Evolutionary conservation across 2,113 vertebrate genomes (phyloP), one percentile per base, ranked within the genome.

Genomic region (Garra rufa): DNA sequence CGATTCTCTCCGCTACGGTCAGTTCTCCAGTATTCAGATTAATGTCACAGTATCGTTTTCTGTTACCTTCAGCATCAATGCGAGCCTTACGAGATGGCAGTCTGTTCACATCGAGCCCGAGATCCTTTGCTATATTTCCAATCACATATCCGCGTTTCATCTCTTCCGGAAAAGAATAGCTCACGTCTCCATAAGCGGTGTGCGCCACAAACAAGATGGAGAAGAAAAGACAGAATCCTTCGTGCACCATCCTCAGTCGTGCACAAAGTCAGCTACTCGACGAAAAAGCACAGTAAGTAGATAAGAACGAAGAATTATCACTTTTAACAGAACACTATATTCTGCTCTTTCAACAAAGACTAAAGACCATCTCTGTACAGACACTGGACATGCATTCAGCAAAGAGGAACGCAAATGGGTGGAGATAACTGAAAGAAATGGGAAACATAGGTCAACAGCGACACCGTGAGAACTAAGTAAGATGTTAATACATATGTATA

Each of bases 1-100:
- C 93, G n/a, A 95, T 91, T 57, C 91, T 91, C n/a, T 92, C 82
- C 69, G 89, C 86, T 43, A 95, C 91, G 8, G 87, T 88, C 75
- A 81, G 65, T 17, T 92, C 91, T 30, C 94, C 94, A 57, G 89
- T 92, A n/a, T 90, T 89, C 9, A 89, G 10, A 88, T 88, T 91
- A 83, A 95, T 90, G 0, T 80, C 91, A 19, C 85, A 84, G 13
- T 73, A 84, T 26, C 76, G 77, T 82, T 84, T 86, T 30, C 43
- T 80, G 52, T 81, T 82, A 43, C 82, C 87, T 65, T 88, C 87
- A 21, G 82, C n/a, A 17, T 86, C 85, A 75, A 82, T 82, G 90
- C 87, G 9, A 95, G 6, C 15, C 88, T 61, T 55, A 92, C 86
- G 52, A 94, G 2, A 90, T 87, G 86, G 90, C 85, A 26, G 88